phyloP scores from a whole-genome alignment of 1,140 invertebrate genomes.

The Asobara japonica region DNA sequence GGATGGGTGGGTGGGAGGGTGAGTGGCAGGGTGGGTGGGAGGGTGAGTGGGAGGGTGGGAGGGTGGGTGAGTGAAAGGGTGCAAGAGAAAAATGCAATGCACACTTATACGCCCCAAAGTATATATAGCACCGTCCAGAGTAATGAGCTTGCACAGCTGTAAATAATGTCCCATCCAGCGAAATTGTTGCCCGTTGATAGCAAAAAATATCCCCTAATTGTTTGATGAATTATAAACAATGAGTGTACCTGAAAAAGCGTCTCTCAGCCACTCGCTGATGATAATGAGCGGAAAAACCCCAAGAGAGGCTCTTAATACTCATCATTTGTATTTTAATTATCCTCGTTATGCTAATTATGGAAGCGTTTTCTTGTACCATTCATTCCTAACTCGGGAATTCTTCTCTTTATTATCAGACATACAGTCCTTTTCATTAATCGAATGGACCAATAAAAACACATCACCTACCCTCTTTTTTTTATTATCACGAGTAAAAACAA shows the following conservation, averaged over 20 bases:
- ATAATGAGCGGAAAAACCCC: slow-evolving; percentile 61
- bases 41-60: no score
- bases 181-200: neutral
- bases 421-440: slow-evolving; percentile 1
- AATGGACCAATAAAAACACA: neutral
- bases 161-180: no score
- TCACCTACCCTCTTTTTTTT: neutral
- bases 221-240: neutral
- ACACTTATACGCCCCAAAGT: no score
- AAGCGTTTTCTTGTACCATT: slow-evolving; percentile 58
- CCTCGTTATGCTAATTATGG: slow-evolving; percentile 68
- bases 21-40: no score
- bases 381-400: neutral
- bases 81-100: no score
- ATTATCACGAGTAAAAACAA: neutral
- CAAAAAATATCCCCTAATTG: neutral
- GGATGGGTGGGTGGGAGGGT: no score
- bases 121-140: no score
- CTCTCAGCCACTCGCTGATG: slow-evolving; percentile 44
- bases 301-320: slow-evolving; percentile 58
- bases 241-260: slow-evolving; percentile 12
- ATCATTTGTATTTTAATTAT: slow-evolving; percentile 70
- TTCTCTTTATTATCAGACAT: slow-evolving; percentile 10
- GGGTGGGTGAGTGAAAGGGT: no score
- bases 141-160: no score